Base-by-base conservation (phyloP, 1,140 invertebrate genomes). In the Meloidogyne chitwoodi region DNA sequence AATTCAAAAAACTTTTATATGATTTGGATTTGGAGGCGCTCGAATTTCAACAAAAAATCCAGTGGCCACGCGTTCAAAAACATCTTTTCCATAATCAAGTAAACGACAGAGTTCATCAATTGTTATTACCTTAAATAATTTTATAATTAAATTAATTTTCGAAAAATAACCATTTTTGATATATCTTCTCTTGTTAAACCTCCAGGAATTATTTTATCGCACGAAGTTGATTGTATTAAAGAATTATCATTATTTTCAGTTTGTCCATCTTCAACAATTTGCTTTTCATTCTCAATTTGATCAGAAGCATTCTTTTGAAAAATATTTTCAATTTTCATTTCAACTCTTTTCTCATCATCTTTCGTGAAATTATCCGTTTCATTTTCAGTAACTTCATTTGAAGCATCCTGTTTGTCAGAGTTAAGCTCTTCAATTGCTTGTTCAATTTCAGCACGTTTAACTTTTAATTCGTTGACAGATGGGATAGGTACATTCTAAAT, bases 21-120 rank as follows among this genome's bases (percentile, higher is more conserved):
- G 27, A 12, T 41, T 70, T 5, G 68, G 68, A 70, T 70, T 70
- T 22, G 68, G 68, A 14, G 68, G 68, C 10, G 68, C 68, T 16
- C 68, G 68, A 56, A 70, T 44, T n/a, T 70, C 44, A 29, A 61
- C 29, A 61, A 56, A 70, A 22, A 70, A 70, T 19, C 68, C 68
- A 10, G 68, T 70, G 24, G 29, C 68, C 0, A 61, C 61, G 22
- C 31, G 68, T 29, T 70, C 68, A 70, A 70, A 70, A 0, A 70
- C 16, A 8, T 70, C 68, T 10, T 61, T 70, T 19, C 68, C 68
- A 61, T 70, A 70, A 61, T 70, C 68, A 22, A 70, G 44, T 27
- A 70, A 61, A 29, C 61, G 44, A 29, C 44, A 27, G 22, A 70
- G 44, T 2, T 70, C 68, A 8, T 70, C 68, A 19, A 70, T 29